Evolutionary conservation across 2,888 invertebrate genomes (phyloP).

Genomic region (Pilophorus perplexus): DNA sequence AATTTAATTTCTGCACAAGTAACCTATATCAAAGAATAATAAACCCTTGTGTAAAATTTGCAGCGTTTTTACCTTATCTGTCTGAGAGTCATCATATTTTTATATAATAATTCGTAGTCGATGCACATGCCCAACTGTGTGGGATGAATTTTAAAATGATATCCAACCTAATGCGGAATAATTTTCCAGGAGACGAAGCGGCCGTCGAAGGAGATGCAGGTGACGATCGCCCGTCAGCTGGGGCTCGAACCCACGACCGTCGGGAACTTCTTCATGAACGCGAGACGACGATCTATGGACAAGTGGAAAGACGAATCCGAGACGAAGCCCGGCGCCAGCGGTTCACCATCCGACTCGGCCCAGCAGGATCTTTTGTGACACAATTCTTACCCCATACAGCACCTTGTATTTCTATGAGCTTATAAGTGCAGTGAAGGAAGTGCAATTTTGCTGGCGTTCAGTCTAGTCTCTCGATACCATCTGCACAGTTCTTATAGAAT

Average conservation of each 20-base stretch:
- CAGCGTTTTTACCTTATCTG: no score
- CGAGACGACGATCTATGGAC: slow-evolving; percentile 94
- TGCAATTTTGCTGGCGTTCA: slow-evolving; percentile 43
- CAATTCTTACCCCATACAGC: slow-evolving; percentile 48
- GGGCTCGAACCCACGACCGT: slow-evolving; percentile 97
- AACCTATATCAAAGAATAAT: no score
- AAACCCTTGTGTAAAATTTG: no score
- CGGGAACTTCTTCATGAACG: slow-evolving; percentile 99
- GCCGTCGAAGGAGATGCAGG: slow-evolving; percentile 99
- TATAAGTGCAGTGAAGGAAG: slow-evolving; percentile 43
- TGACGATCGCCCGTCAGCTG: slow-evolving; percentile 95
- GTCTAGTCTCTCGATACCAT: slow-evolving; percentile 46
- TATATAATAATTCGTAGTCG: no score
- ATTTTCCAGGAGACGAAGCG: slow-evolving; percentile 95
- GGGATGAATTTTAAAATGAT: no score
- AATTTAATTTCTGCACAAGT: no score
- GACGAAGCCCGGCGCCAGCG: slow-evolving; percentile 55
- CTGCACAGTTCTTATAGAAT: slow-evolving; percentile 45
- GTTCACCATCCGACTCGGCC: slow-evolving; percentile 46
- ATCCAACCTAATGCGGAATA: no score
- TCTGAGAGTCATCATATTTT: no score
- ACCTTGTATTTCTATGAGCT: slow-evolving; percentile 49
- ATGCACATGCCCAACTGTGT: no score
- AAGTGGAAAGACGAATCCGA: slow-evolving; percentile 96
- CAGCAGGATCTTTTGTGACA: slow-evolving; percentile 49